Conservation (phyloP, 2,797 vertebrate species). For the Columba guinea region DNA sequence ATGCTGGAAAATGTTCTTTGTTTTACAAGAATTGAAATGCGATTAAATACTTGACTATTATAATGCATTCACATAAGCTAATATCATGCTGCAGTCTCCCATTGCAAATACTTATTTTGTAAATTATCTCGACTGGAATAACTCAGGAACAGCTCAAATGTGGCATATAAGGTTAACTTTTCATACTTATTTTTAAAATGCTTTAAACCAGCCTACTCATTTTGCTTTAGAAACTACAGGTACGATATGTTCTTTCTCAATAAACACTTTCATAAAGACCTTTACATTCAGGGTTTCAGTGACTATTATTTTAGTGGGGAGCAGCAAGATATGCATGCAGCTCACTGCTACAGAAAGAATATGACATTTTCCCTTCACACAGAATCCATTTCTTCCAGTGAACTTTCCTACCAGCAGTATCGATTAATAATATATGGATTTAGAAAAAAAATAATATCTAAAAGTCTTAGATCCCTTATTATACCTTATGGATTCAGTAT, state of each 20-base stretch:
- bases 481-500: neutral
- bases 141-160: neutral
- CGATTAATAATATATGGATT: neutral
- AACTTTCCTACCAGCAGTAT: neutral
- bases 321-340: neutral
- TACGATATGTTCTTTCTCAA: neutral
- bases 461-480: neutral
- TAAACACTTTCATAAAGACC: slow-evolving; percentile 7
- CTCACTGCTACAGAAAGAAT: neutral
- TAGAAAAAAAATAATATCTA: neutral
- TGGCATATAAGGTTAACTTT: neutral
- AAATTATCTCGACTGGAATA: slow-evolving; percentile 43
- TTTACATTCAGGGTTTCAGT: neutral
- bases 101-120: slow-evolving; percentile 44
- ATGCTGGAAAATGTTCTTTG: slow-evolving; percentile 31
- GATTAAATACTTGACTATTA: slow-evolving; percentile 46
- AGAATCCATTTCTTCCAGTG: neutral
- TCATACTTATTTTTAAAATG: neutral
- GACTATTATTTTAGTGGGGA: neutral
- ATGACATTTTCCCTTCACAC: neutral
- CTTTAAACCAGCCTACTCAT: neutral
- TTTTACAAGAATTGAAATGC: slow-evolving; percentile 37
- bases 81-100: neutral
- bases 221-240: slow-evolving; percentile 21
- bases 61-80: slow-evolving; percentile 18